These are phyloP conservation scores for Neomonachus schauinslandi DNA, from an alignment of 2,113 vertebrate species.

Conservation along the genomic window DNA sequence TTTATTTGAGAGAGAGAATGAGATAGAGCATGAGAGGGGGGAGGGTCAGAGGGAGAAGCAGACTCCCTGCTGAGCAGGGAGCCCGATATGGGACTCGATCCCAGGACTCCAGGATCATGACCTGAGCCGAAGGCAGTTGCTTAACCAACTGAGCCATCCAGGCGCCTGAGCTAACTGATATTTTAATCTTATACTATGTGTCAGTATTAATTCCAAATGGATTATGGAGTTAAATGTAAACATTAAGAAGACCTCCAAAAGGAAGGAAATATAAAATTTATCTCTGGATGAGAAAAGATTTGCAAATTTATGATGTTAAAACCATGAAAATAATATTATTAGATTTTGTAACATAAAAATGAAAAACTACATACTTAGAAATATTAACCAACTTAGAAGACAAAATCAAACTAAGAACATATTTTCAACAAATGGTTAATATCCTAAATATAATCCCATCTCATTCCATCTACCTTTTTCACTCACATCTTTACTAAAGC, in stretches of 20 bases:
- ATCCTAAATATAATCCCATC: neutral
- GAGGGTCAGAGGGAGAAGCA: too few relatives aligned
- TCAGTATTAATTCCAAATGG: neutral
- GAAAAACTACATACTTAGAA: neutral
- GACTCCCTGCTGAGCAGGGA: too few relatives aligned
- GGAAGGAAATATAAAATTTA: neutral
- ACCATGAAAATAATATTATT: neutral
- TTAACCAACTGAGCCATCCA: too few relatives aligned
- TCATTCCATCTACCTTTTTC: neutral
- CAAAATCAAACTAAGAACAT: neutral
- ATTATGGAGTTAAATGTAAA: neutral
- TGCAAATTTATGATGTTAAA: neutral
- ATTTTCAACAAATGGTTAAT: conserved; percentile 21
- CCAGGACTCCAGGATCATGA: too few relatives aligned
- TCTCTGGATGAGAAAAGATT: neutral
- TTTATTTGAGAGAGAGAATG: too few relatives aligned
- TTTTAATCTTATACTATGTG: neutral
- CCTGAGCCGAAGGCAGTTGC: too few relatives aligned
- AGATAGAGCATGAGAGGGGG: too few relatives aligned
- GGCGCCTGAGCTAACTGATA: too few relatives aligned
- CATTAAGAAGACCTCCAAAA: neutral
- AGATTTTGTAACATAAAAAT: conserved; percentile 1
- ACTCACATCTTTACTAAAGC: neutral
- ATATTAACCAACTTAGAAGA: conserved; percentile 41
- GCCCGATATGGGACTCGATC: too few relatives aligned